Percentiles rank a stretch among this genome's conserved stretches.
Evolutionary conservation across 2,888 invertebrate species (phyloP).

Genomic region (Orchesellides sinensis): DNA sequence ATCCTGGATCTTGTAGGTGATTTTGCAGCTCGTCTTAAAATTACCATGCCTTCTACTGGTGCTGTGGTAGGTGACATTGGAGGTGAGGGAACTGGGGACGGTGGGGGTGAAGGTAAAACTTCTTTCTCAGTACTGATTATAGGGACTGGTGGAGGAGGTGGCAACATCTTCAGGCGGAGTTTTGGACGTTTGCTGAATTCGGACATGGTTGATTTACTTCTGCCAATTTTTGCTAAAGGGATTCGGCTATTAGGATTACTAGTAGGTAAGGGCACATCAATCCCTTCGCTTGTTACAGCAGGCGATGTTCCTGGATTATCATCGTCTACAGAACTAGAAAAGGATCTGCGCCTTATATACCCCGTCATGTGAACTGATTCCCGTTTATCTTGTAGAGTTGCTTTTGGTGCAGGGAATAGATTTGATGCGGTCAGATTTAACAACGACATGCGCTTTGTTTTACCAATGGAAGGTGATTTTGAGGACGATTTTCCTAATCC

Average conservation of each 20-base stretch:
- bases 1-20: constrained; percentile 33
- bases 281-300: background rate
- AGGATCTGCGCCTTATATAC: constrained; percentile 32
- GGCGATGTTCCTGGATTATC: background rate
- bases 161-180: constrained; percentile 24
- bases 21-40: background rate
- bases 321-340: constrained; percentile 15
- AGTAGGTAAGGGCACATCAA: background rate
- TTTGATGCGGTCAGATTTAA: constrained; percentile 43
- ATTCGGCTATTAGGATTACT: background rate
- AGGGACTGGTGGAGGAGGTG: constrained; percentile 33
- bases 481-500: constrained; percentile 56
- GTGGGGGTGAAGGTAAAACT: constrained; percentile 47
- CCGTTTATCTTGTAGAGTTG: constrained; percentile 19
- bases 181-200: constrained; percentile 40
- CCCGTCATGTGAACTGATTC: constrained; percentile 55
- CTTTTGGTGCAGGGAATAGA: constrained; percentile 34
- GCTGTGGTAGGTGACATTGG: constrained; percentile 22
- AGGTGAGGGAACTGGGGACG: constrained; percentile 41
- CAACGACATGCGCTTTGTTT: constrained; percentile 40
- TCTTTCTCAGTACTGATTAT: background rate
- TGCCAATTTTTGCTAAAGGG: constrained; percentile 52
- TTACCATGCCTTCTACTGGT: constrained; percentile 14
- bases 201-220: constrained; percentile 55
- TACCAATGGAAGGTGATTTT: constrained; percentile 35